phyloP scores from a whole-genome alignment of 30 jellyfish, hydroid and myxozoan genomes.

The Turritopsis rubra region DNA sequence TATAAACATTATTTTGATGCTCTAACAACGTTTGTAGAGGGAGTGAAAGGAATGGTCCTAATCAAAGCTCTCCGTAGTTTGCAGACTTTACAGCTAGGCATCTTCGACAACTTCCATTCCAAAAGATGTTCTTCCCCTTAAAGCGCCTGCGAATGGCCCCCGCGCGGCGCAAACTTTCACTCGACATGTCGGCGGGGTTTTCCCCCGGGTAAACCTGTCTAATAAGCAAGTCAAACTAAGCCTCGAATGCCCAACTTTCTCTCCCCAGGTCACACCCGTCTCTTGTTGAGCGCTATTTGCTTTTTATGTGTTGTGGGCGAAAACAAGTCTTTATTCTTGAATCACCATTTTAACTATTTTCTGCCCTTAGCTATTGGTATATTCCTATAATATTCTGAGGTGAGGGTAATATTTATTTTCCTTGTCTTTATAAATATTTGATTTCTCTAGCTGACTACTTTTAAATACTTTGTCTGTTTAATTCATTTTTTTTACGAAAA shows the following conservation, averaged over 20 bases:
- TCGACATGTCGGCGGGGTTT: not conserved
- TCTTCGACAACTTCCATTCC: no score
- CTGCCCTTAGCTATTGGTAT: not conserved
- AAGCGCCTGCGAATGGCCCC: no score
- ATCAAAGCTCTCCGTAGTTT: no score
- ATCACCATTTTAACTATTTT: not conserved
- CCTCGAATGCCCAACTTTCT: slow-evolving; percentile 13
- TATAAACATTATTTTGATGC: no score
- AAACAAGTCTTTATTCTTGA: not conserved
- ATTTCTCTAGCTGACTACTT: not conserved
- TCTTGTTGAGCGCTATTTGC: slow-evolving; percentile 1
- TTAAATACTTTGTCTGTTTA: not conserved
- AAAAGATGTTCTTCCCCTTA: no score
- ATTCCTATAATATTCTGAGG: not conserved
- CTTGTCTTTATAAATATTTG: not conserved
- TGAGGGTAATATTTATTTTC: not conserved
- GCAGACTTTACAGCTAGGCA: no score
- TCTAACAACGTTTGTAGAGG: no score
- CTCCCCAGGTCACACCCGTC: slow-evolving; percentile 24
- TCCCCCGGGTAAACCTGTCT: not conserved
- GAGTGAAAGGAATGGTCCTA: no score
- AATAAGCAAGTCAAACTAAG: slow-evolving; percentile 4
- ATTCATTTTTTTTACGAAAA: not conserved
- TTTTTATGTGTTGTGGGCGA: not conserved
- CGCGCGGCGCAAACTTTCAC: no score